These are phyloP conservation scores for Helostoma temminkii DNA, from an alignment of 2,797 vertebrate genomes.

Conservation along the genomic window DNA sequence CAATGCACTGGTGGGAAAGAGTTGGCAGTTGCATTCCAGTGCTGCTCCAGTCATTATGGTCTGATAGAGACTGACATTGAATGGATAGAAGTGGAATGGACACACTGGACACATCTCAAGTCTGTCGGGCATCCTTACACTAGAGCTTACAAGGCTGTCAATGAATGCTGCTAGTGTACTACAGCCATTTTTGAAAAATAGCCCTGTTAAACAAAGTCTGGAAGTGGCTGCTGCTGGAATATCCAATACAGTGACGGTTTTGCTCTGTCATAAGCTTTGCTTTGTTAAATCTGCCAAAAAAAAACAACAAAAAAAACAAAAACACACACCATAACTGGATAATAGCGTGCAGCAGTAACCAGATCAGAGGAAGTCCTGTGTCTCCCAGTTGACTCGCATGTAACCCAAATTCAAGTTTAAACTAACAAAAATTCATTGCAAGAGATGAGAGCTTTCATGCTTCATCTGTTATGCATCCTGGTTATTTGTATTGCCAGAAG, in stretches of 20 bases:
- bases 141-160: slow-evolving; percentile 52
- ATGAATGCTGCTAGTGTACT: slow-evolving; percentile 39
- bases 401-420: slow-evolving; percentile 7
- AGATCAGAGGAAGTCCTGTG: slow-evolving; percentile 18
- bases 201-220: slow-evolving; percentile 59
- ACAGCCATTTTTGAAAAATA: slow-evolving; percentile 69
- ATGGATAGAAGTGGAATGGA: slow-evolving; percentile 24
- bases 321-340: slow-evolving; percentile 14
- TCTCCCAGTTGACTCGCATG: slow-evolving; percentile 23
- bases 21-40: slow-evolving; percentile 54
- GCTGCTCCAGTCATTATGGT: slow-evolving; percentile 24
- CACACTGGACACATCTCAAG: slow-evolving; percentile 13
- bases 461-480: slow-evolving; percentile 10
- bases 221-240: slow-evolving; percentile 31
- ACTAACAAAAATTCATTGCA: slow-evolving; percentile 18
- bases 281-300: slow-evolving; percentile 44
- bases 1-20: slow-evolving; percentile 48
- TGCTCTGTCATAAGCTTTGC: slow-evolving; percentile 55
- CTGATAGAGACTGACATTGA: slow-evolving; percentile 54
- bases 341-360: slow-evolving; percentile 21
- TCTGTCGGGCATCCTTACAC: slow-evolving; percentile 42
- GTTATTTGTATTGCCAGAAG: slow-evolving; percentile 21
- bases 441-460: slow-evolving; percentile 29
- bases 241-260: slow-evolving; percentile 43
- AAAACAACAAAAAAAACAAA: slow-evolving; percentile 7